Evolutionary conservation across 2,888 invertebrate genomes (phyloP), one percentile per base, ranked within the genome.

Genomic region (Heteromyza rotundicornis): DNA sequence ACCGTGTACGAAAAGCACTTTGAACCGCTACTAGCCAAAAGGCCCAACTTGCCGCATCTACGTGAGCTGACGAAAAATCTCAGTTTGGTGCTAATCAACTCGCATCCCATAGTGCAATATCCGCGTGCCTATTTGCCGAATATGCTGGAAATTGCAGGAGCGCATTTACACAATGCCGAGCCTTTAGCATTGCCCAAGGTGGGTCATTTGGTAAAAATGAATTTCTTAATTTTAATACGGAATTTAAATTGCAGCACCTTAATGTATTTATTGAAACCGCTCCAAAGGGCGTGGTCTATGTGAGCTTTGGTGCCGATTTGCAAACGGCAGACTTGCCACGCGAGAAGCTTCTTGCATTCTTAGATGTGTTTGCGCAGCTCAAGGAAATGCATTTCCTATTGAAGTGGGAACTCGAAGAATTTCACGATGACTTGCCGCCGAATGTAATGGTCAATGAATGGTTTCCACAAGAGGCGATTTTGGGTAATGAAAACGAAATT

Each of bases 401-500:
- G 73, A 87, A 87, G 73, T 87, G 85, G 82, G 87, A 87, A 64
- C 77, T 78, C 1, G 80, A 80, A 1, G 68, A 76, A 24, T 69
- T 83, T 32, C 72, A 78, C 1, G 75, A 74, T 17, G 55, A 60
- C 22, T 72, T 81, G 68, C 82, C 83, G 1, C 62, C 70, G 14
- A 85, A 85, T 66, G 79, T 87, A 0, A 74, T 80, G 68, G 71
- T 79, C 49, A 75, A 70, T 14, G 73, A 77, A 14, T 84, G 83
- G 83, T 77, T 80, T 69, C 83, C 84, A 0, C 84, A 84, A 63
- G 78, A 81, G 58, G 79, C 78, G 3, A 76, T 84, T 59, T 69
- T 84, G 63, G 78, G 82, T 82, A 69, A n/a, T n/a, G n/a, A n/a
- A n/a, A n/a, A n/a, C n/a, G n/a, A n/a, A n/a, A n/a, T n/a, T n/a